Conservation (phyloP, 2,797 vertebrate species). For the Phrynocephalus forsythii region DNA sequence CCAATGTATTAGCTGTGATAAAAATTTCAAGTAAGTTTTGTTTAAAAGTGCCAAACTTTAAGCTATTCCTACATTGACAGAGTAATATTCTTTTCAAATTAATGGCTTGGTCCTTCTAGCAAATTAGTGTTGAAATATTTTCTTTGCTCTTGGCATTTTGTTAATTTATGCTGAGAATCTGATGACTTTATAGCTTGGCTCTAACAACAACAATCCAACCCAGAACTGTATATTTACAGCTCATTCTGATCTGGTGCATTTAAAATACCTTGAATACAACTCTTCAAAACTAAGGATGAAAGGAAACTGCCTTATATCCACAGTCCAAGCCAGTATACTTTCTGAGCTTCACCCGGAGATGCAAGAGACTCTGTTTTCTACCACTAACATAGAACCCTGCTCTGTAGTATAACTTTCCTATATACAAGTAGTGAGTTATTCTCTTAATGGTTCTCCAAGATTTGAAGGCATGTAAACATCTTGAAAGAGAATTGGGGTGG, state of each 20-base stretch:
- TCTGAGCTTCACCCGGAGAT: too few relatives aligned
- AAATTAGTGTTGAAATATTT: neutral
- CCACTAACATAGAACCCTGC: neutral
- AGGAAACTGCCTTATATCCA: neutral
- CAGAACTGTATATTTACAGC: neutral
- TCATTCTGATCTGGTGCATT: neutral
- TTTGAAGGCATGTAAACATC: too few relatives aligned
- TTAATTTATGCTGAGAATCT: neutral
- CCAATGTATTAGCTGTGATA: neutral
- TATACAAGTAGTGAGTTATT: neutral
- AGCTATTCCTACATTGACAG: constrained; percentile 13
- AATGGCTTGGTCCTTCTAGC: neutral
- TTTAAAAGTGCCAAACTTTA: constrained; percentile 4
- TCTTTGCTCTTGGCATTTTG: neutral
- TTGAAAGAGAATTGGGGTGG: too few relatives aligned
- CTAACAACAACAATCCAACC: constrained; percentile 18
- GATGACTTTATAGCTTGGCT: constrained; percentile 11
- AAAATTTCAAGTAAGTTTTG: neutral
- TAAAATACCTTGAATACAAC: neutral
- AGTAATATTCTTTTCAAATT: constrained; percentile 7
- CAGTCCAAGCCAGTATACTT: too few relatives aligned
- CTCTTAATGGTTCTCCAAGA: neutral
- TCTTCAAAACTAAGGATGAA: neutral
- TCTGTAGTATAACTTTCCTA: neutral
- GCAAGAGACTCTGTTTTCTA: neutral